Percentiles rank a stretch among this genome's conserved stretches.
These are phyloP conservation scores for Symphodus melops DNA, from an alignment of 2,113 vertebrate species.

Conservation along the genomic window DNA sequence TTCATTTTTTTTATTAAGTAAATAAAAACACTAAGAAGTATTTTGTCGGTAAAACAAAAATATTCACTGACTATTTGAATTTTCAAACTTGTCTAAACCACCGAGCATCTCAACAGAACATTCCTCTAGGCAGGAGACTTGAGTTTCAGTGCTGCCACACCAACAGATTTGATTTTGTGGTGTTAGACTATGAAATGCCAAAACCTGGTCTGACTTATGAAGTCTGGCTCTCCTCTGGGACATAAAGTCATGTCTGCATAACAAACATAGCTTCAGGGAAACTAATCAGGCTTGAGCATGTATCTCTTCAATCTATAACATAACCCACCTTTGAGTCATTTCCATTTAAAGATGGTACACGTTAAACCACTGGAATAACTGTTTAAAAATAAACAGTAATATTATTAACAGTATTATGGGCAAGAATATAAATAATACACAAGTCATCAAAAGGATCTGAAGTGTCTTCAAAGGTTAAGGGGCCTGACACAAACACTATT, in stretches of 20 bases:
- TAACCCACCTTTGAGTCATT: slow-evolving; percentile 9
- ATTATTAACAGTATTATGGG: no score
- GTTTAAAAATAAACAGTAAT: neutral
- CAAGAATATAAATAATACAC: slow-evolving; percentile 4
- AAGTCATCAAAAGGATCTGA: neutral
- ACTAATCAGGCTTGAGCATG: slow-evolving; percentile 3
- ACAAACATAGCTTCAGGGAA: slow-evolving; percentile 27
- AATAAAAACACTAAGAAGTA: neutral
- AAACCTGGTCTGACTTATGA: slow-evolving; percentile 45
- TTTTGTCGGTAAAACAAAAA: neutral
- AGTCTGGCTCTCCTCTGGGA: slow-evolving; percentile 46
- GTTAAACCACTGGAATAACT: neutral
- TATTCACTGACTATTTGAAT: slow-evolving; percentile 12
- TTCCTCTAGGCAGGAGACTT: slow-evolving; percentile 21
- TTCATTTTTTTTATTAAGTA: slow-evolving; percentile 25
- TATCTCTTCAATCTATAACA: slow-evolving; percentile 10
- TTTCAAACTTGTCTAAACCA: slow-evolving; percentile 10
- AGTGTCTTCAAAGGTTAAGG: neutral
- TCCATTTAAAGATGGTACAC: slow-evolving; percentile 14
- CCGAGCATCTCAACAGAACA: slow-evolving; percentile 2
- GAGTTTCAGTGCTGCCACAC: slow-evolving; percentile 31
- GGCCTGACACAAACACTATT: neutral
- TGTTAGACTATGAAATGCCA: slow-evolving; percentile 25
- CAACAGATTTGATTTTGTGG: slow-evolving; percentile 48
- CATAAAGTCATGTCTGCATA: slow-evolving; percentile 40